These are phyloP conservation scores for Chloroceryle amazona DNA, from an alignment of 2,797 vertebrate genomes.

Conservation along the genomic window DNA sequence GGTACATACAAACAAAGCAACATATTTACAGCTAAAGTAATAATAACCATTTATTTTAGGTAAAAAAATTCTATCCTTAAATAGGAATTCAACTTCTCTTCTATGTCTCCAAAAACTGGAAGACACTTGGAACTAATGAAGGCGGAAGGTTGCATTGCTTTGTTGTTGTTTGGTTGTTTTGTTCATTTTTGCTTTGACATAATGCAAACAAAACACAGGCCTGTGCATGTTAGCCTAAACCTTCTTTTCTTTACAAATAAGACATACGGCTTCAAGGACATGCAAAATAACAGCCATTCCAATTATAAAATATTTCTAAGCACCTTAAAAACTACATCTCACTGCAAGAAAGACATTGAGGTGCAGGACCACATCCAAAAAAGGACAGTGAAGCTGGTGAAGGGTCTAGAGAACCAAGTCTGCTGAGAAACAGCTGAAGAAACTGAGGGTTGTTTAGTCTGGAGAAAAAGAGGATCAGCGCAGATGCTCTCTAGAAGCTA, in stretches of 20 bases:
- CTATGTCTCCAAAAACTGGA: neutral
- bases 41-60: neutral
- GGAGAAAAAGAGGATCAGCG: no score
- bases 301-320: neutral
- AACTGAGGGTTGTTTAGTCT: no score
- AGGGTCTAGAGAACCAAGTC: neutral
- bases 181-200: neutral
- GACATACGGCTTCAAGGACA: neutral
- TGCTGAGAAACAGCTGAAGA: no score
- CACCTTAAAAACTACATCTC: neutral
- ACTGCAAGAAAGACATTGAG: neutral
- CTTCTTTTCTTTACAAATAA: neutral
- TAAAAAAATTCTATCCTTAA: neutral
- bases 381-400: rapidly evolving
- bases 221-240: neutral
- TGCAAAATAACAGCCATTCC: neutral
- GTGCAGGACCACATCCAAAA: rapidly evolving
- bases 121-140: neutral
- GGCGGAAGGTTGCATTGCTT: rapidly evolving
- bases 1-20: neutral
- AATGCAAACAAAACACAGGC: neutral
- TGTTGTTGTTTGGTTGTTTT: rapidly evolving
- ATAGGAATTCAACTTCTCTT: neutral
- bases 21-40: neutral
- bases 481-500: no score